phyloP scores from a whole-genome alignment of 1,140 invertebrate species.

The Philopotamus ludificatus region DNA sequence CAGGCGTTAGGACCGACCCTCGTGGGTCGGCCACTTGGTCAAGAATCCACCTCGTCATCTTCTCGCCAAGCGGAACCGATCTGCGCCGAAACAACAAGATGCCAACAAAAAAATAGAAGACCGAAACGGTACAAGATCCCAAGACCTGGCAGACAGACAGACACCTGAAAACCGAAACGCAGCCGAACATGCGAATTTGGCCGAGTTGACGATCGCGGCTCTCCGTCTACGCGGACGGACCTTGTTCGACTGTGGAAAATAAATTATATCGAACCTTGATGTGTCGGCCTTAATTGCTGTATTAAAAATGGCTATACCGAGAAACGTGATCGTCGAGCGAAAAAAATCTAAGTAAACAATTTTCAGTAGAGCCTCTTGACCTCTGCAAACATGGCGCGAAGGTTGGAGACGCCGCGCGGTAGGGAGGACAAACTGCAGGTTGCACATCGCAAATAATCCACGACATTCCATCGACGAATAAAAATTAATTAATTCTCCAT shows the following conservation, averaged over 20 bases:
- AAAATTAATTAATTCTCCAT: too few relatives aligned
- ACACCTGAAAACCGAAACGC: background rate
- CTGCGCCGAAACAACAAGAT: conserved; percentile 35
- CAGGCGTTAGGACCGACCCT: background rate
- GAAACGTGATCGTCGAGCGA: conserved; percentile 23
- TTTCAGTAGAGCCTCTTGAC: conserved; percentile 35
- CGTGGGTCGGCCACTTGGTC: conserved; percentile 24
- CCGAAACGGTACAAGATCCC: background rate
- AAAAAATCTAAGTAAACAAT: conserved; percentile 30
- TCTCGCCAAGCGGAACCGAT: conserved; percentile 34
- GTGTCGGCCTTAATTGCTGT: conserved; percentile 34
- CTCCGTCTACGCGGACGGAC: background rate
- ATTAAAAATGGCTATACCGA: conserved; percentile 31
- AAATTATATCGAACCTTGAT: conserved; percentile 28
- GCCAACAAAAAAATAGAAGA: conserved; percentile 21
- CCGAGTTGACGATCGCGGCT: background rate
- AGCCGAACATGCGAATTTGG: too few relatives aligned
- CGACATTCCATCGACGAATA: too few relatives aligned
- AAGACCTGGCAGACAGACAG: background rate
- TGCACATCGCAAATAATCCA: background rate
- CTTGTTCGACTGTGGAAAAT: conserved; percentile 19
- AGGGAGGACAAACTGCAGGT: background rate
- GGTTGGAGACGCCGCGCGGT: conserved; percentile 16
- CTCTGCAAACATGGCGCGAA: conserved; percentile 24
- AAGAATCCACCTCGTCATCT: conserved; percentile 36